Evolutionary conservation across 2,113 vertebrate genomes (phyloP).

Genomic region (Trematocara nigrifrons): DNA sequence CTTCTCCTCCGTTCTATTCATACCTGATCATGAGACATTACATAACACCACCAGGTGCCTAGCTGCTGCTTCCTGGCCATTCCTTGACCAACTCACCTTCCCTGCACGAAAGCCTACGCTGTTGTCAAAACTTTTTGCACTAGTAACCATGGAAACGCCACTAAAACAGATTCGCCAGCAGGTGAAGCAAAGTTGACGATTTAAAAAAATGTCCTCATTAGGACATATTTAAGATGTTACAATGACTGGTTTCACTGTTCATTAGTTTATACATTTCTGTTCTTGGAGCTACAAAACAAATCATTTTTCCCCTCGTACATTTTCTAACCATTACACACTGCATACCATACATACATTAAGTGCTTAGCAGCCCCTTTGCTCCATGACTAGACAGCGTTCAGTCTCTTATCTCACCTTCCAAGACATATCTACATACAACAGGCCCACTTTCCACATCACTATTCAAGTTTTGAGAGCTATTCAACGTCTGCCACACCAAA

Average conservation of each 20-base stretch:
- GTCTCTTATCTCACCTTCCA: neutral
- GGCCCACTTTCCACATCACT: neutral
- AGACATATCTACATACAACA: neutral
- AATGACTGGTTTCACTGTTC: neutral
- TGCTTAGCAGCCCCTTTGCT: neutral
- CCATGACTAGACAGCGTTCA: neutral
- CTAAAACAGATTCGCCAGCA: neutral
- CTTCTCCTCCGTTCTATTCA: conserved; percentile 16
- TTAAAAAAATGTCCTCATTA: neutral
- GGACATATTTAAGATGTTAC: neutral
- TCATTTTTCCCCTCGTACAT: neutral
- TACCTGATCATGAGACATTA: conserved; percentile 16
- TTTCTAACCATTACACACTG: neutral
- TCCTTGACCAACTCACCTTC: neutral
- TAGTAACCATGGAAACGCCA: neutral
- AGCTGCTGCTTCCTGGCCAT: neutral
- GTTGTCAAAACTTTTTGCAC: neutral
- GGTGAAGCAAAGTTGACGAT: neutral
- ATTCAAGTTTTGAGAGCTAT: neutral
- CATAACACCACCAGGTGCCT: conserved; percentile 24
- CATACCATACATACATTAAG: neutral
- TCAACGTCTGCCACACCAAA: neutral
- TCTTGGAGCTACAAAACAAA: neutral
- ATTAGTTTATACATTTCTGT: neutral
- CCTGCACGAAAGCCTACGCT: neutral